Evolutionary conservation across 1,140 invertebrate genomes (phyloP).

Genomic region (Hestina assimilis): DNA sequence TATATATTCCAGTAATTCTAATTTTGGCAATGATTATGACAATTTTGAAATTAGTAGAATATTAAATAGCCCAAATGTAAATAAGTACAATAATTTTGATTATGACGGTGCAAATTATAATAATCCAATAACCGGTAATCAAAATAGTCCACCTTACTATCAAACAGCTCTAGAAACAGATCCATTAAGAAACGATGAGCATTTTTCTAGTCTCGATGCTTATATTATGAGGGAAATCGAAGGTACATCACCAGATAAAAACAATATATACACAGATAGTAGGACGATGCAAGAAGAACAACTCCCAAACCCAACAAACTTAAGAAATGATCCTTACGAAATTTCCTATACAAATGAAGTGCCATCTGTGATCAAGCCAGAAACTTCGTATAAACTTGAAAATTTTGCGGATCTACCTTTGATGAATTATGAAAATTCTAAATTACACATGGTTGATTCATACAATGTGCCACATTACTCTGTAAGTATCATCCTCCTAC

Average conservation of each 20-base stretch:
- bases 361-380: slow-evolving; percentile 42
- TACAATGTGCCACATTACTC: slow-evolving; percentile 69
- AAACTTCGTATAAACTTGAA: slow-evolving; percentile 48
- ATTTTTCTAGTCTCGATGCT: slow-evolving; percentile 33
- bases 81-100: background rate
- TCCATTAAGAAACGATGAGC: slow-evolving; percentile 25
- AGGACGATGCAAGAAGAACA: slow-evolving; percentile 42
- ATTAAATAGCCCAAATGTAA: background rate
- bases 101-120: background rate
- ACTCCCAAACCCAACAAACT: slow-evolving; percentile 49
- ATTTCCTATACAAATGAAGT: slow-evolving; percentile 54
- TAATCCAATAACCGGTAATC: background rate
- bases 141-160: background rate
- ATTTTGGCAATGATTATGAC: background rate
- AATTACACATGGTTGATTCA: slow-evolving; percentile 57
- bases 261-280: slow-evolving; percentile 33
- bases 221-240: slow-evolving; percentile 40
- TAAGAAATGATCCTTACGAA: slow-evolving; percentile 49
- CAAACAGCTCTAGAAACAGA: slow-evolving; percentile 24
- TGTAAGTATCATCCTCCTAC: slow-evolving; percentile 44
- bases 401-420: slow-evolving; percentile 57
- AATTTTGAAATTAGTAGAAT: background rate
- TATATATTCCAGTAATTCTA: too few species aligned
- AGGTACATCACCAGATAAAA: slow-evolving; percentile 10
- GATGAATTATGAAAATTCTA: slow-evolving; percentile 60